These are phyloP conservation scores for Tipula helvola DNA, from an alignment of 2,888 invertebrate species.

Conservation along the genomic window DNA sequence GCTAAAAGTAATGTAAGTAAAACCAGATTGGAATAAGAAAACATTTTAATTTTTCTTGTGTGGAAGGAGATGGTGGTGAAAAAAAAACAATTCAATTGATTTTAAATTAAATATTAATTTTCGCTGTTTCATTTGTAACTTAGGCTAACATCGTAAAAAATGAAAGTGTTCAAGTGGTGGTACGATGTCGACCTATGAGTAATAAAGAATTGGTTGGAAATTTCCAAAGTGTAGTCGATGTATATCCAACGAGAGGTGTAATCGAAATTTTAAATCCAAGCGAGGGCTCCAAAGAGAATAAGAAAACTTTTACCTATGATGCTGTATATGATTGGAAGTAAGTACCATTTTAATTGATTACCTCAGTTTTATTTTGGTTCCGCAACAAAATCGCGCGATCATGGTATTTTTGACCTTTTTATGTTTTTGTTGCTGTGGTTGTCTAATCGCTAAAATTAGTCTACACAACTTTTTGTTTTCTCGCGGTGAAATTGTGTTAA, in stretches of 20 bases:
- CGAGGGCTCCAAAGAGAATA: conserved; percentile 54
- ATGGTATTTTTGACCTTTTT: neutral
- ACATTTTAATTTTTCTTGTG: neutral
- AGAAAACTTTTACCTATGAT: conserved; percentile 95
- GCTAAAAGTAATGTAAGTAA: neutral
- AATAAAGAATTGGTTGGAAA: conserved; percentile 58
- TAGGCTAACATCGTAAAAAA: neutral
- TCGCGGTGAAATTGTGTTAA: neutral
- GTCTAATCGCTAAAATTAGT: conserved; percentile 4
- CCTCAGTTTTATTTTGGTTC: neutral
- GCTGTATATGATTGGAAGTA: conserved; percentile 84
- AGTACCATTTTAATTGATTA: conserved; percentile 22
- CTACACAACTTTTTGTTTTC: neutral
- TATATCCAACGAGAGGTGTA: conserved; percentile 74
- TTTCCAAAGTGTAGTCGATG: conserved; percentile 55
- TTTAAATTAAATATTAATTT: neutral
- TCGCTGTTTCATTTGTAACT: neutral
- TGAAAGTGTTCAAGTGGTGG: conserved; percentile 52
- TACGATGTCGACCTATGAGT: conserved; percentile 91
- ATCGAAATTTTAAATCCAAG: conserved; percentile 84
- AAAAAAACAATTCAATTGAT: neutral
- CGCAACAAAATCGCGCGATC: neutral
- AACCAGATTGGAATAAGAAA: neutral
- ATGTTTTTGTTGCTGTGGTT: neutral
- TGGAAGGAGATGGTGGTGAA: neutral